phyloP scores from a whole-genome alignment of 2,888 invertebrate species.

The Allophyes oxyacanthae region DNA sequence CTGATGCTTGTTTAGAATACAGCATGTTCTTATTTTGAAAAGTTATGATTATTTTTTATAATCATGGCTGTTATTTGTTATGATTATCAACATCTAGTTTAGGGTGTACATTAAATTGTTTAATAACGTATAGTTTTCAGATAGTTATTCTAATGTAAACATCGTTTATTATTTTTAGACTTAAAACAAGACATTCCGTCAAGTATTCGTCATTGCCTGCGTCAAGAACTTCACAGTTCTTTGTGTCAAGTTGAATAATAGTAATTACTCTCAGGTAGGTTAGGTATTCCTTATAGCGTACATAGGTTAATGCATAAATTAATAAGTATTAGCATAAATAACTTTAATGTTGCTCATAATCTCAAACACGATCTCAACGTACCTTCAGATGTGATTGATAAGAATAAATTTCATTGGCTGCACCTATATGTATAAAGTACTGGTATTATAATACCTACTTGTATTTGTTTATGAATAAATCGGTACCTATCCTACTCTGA shows the following conservation, averaged over 20 bases:
- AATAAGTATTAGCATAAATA: constrained; percentile 38
- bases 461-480: no score
- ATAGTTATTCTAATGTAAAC: no score
- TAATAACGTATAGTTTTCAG: no score
- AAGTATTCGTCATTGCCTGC: no score
- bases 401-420: constrained; percentile 19
- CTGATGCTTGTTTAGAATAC: constrained; percentile 77
- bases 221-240: no score
- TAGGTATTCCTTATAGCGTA: constrained; percentile 16
- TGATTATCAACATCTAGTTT: background rate
- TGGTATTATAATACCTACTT: background rate
- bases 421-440: constrained; percentile 8
- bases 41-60: background rate
- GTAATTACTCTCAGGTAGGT: background rate
- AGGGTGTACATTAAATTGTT: no score
- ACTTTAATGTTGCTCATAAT: constrained; percentile 21
- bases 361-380: constrained; percentile 37
- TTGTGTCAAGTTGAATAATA: background rate
- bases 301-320: constrained; percentile 24
- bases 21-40: constrained; percentile 62
- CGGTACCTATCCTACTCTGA: no score
- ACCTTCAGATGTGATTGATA: constrained; percentile 37
- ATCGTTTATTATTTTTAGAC: no score
- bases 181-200: no score
- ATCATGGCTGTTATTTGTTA: background rate